phyloP scores from a whole-genome alignment of 2,797 vertebrate genomes.

The Numenius phaeopus region DNA sequence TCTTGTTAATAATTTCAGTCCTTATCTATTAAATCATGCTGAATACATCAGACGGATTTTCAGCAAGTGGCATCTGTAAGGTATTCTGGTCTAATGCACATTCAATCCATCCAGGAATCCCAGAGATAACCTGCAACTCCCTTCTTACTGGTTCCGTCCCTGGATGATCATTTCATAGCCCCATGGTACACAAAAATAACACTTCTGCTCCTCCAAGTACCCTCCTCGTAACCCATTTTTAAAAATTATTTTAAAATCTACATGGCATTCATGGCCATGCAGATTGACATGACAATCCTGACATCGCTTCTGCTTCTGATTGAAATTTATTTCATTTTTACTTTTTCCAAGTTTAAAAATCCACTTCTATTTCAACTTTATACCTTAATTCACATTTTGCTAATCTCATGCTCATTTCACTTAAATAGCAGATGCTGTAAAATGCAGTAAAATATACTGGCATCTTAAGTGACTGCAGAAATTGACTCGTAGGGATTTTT shows the following conservation, averaged over 20 bases:
- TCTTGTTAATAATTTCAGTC: not conserved
- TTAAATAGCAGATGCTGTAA: not conserved
- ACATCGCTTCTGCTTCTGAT: not conserved
- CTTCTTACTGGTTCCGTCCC: not conserved
- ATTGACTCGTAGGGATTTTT: not conserved
- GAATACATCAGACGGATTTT: not conserved
- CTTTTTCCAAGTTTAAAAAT: not conserved
- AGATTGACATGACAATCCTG: not conserved
- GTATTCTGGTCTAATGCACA: not conserved
- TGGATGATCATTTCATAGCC: not conserved
- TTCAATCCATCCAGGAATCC: not conserved
- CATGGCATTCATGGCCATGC: accelerated
- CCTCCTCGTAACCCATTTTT: not conserved
- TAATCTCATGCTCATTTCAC: not conserved
- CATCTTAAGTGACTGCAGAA: not conserved
- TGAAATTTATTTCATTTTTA: not conserved
- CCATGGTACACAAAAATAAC: not conserved
- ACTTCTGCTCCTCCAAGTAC: not conserved
- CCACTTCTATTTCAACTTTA: not conserved
- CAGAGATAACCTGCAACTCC: not conserved
- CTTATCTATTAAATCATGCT: not conserved
- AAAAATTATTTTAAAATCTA: accelerated
- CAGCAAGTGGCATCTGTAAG: not conserved
- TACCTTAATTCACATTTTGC: not conserved
- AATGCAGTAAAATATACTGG: not conserved